Percentiles rank a stretch among this genome's conserved stretches.
Evolutionary conservation across 92 coral and sea anemone species (phyloP).

Genomic region (Heteractis magnifica): DNA sequence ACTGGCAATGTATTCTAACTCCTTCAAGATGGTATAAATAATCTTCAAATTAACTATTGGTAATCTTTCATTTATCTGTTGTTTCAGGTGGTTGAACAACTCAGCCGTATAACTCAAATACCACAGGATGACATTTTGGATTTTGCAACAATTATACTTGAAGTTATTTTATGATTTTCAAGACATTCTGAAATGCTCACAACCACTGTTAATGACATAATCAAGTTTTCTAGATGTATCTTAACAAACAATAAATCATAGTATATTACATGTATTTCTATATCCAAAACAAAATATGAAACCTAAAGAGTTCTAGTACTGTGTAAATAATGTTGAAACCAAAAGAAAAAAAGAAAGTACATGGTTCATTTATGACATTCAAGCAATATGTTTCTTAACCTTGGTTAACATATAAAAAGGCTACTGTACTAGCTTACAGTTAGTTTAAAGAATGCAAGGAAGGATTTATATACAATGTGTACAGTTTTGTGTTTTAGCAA

Average conservation of each 20-base stretch:
- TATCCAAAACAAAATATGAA: background rate
- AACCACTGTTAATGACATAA: background rate
- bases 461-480: slow-evolving; percentile 30
- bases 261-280: background rate
- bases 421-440: background rate
- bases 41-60: background rate
- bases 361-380: background rate
- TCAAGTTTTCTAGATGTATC: slow-evolving; percentile 1
- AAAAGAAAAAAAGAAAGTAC: background rate
- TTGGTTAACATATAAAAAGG: background rate
- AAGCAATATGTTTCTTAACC: background rate
- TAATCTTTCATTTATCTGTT: background rate
- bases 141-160: slow-evolving; percentile 90
- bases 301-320: background rate
- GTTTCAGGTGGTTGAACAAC: slow-evolving; percentile 80
- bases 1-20: background rate
- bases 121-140: slow-evolving; percentile 92
- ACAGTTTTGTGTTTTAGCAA: slow-evolving; percentile 14
- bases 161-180: slow-evolving; percentile 39
- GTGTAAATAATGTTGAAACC: background rate
- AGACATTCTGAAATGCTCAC: background rate
- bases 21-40: background rate
- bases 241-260: background rate
- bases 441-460: background rate
- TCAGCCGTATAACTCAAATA: slow-evolving; percentile 86